Conservation (phyloP, 2,113 vertebrate genomes). For the Otis tarda region DNA sequence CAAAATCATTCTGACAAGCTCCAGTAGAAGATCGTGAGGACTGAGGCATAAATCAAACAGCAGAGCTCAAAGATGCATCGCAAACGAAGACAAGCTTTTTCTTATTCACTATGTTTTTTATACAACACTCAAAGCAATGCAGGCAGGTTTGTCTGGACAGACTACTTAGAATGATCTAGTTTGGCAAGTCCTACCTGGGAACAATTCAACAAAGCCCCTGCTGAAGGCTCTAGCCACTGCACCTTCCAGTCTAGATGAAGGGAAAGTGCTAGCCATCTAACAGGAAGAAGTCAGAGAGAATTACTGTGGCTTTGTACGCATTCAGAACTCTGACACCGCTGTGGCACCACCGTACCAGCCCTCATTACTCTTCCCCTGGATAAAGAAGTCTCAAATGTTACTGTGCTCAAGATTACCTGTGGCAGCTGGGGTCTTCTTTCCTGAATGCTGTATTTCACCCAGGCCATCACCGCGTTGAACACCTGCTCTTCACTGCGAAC, state of each 20-base stretch:
- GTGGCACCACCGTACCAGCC: not conserved
- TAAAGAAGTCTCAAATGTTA: not conserved
- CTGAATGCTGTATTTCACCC: conserved; percentile 99
- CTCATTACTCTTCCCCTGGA: not conserved
- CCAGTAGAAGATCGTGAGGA: not conserved
- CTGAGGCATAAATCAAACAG: conserved; percentile 35
- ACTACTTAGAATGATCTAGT: not conserved
- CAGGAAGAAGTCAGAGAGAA: not conserved
- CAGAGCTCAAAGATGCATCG: not conserved
- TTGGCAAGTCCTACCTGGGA: not conserved
- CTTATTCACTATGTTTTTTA: not conserved
- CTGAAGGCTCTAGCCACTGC: not conserved
- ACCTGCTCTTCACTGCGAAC: conserved; percentile 98
- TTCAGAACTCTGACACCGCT: not conserved
- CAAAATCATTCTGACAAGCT: conserved; percentile 42
- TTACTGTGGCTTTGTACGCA: not conserved
- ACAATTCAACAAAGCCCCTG: not conserved
- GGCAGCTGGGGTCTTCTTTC: conserved; percentile 93
- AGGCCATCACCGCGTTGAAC: conserved; percentile 97
- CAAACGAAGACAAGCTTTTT: not conserved
- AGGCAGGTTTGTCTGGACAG: not conserved
- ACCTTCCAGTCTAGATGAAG: not conserved
- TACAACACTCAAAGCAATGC: not conserved
- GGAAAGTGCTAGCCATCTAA: not conserved
- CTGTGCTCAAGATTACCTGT: conserved; percentile 78